Evolutionary conservation across 1,140 invertebrate species (phyloP).

Genomic region (Philotrypesis tridentata): DNA sequence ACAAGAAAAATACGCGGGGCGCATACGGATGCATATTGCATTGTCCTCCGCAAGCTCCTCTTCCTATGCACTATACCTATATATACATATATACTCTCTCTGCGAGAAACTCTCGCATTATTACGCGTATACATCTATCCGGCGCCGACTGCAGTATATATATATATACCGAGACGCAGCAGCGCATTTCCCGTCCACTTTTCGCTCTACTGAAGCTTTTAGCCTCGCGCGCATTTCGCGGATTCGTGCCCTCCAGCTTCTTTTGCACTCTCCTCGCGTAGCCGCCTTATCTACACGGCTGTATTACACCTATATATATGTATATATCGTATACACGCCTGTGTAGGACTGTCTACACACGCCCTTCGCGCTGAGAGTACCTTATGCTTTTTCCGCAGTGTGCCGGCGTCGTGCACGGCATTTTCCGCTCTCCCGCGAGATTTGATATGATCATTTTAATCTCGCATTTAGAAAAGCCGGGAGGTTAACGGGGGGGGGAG

Average conservation of each 20-base stretch:
- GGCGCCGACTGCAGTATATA: too few species aligned
- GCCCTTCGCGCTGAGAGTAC: background rate
- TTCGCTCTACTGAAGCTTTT: conserved; percentile 6
- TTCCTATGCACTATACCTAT: too few species aligned
- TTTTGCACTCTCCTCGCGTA: background rate
- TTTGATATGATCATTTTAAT: conserved; percentile 32
- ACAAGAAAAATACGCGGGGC: background rate
- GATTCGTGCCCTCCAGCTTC: background rate
- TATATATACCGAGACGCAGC: background rate
- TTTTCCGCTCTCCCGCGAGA: conserved; percentile 11
- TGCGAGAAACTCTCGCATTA: background rate
- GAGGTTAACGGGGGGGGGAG: background rate
- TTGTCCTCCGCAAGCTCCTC: background rate
- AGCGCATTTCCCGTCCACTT: background rate
- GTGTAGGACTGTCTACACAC: too few species aligned
- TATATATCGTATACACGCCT: too few species aligned
- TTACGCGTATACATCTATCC: background rate
- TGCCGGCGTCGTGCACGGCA: background rate
- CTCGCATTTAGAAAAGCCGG: background rate
- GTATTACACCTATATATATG: background rate
- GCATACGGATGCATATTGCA: conserved; percentile 38
- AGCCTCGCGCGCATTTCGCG: background rate
- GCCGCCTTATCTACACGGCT: background rate
- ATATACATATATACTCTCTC: too few species aligned
- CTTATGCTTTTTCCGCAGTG: background rate